phyloP scores from a whole-genome alignment of 2,113 vertebrate genomes.

The Rissa tridactyla region DNA sequence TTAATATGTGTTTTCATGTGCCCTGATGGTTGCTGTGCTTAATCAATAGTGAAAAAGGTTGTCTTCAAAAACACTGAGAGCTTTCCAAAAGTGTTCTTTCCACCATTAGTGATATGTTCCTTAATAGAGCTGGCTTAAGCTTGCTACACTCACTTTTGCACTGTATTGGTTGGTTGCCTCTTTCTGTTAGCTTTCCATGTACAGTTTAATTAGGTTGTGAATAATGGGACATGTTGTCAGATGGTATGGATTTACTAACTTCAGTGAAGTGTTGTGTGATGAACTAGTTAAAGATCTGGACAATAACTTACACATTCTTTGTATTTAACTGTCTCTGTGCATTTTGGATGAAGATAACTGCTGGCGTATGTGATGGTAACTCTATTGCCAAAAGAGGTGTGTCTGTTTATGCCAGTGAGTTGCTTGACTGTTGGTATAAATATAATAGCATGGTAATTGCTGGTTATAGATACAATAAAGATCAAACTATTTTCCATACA shows the following conservation, averaged over 20 bases:
- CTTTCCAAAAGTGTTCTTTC: constrained; percentile 17
- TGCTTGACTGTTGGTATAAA: constrained; percentile 20
- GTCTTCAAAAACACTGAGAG: background rate
- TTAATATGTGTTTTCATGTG: background rate
- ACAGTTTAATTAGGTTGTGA: constrained; percentile 19
- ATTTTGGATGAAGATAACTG: background rate
- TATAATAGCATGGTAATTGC: constrained; percentile 34
- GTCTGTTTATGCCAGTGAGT: constrained; percentile 22
- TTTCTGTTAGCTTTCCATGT: constrained; percentile 14
- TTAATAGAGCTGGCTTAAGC: constrained; percentile 23
- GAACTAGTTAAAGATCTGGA: background rate
- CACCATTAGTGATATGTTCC: background rate
- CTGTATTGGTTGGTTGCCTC: background rate
- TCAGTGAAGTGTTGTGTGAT: background rate
- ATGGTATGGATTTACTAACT: background rate
- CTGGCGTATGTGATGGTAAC: background rate
- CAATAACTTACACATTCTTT: background rate
- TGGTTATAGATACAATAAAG: constrained; percentile 23
- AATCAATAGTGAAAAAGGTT: constrained; percentile 15
- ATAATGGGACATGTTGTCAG: background rate
- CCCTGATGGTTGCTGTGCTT: background rate
- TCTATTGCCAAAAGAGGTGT: constrained; percentile 15
- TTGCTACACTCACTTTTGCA: background rate
- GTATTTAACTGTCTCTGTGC: background rate
- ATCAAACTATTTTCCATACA: background rate